phyloP scores from a whole-genome alignment of 2,888 invertebrate species.

The Nomada flava region DNA sequence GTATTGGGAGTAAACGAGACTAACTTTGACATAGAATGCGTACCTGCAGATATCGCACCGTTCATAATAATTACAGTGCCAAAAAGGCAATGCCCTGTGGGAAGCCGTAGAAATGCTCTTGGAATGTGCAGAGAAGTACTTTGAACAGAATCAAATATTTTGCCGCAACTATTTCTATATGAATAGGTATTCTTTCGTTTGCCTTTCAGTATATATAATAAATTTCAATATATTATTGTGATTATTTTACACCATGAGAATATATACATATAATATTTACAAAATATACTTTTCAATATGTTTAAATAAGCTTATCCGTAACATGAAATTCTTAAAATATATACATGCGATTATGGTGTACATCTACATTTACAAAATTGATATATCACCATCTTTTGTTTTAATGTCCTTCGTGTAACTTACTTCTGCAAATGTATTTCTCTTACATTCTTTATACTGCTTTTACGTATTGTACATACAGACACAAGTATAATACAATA shows the following conservation, averaged over 20 bases:
- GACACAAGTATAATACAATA: slow-evolving; percentile 5
- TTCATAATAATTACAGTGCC: slow-evolving; percentile 74
- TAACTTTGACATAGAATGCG: slow-evolving; percentile 87
- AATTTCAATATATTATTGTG: slow-evolving; percentile 7
- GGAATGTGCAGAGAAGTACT: slow-evolving; percentile 71
- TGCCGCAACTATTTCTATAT: neutral
- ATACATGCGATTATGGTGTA: slow-evolving; percentile 15
- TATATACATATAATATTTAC: slow-evolving; percentile 54
- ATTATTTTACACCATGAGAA: slow-evolving; percentile 37
- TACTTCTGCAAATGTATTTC: neutral
- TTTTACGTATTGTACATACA: slow-evolving; percentile 32
- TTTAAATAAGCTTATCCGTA: slow-evolving; percentile 21
- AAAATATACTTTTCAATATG: slow-evolving; percentile 44
- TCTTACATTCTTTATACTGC: slow-evolving; percentile 2
- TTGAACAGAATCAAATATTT: neutral
- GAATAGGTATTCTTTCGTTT: neutral
- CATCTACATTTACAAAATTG: slow-evolving; percentile 31
- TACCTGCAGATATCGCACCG: slow-evolving; percentile 71
- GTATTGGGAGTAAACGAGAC: slow-evolving; percentile 87
- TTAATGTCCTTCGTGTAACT: slow-evolving; percentile 4
- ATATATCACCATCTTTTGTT: neutral
- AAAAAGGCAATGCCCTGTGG: slow-evolving; percentile 71
- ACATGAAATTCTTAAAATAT: slow-evolving; percentile 13
- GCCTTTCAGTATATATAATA: neutral
- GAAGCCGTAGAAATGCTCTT: slow-evolving; percentile 72